A percentile compares a stretch with the other conserved stretches of the same genome.
Conservation (phyloP, 2,888 invertebrate species). For the Melieria crassipennis region DNA sequence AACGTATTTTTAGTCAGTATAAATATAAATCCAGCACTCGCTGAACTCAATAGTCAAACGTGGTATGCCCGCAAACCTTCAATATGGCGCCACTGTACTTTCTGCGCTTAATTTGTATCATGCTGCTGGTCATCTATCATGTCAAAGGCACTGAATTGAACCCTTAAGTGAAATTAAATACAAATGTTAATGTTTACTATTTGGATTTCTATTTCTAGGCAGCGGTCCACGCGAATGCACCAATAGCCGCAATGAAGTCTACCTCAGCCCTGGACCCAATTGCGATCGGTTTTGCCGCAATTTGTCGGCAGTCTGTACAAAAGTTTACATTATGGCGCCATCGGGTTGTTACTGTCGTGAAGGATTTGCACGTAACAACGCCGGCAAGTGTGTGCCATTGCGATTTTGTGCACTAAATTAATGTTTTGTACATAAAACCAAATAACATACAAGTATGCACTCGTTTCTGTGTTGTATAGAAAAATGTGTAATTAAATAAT, state of each 20-base stretch:
- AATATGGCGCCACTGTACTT: no score
- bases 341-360: slow-evolving; percentile 14
- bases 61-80: no score
- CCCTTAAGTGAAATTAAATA: neutral
- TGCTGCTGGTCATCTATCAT: no score
- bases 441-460: no score
- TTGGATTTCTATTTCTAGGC: neutral
- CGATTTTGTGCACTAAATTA: neutral
- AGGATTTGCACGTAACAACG: slow-evolving; percentile 14
- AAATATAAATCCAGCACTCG: no score
- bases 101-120: no score
- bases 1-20: no score
- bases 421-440: no score
- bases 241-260: slow-evolving; percentile 38
- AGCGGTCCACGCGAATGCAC: slow-evolving; percentile 1
- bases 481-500: neutral
- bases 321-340: slow-evolving; percentile 11
- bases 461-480: no score
- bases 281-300: slow-evolving; percentile 39
- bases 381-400: neutral
- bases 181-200: neutral
- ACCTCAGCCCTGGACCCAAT: slow-evolving; percentile 38
- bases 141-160: no score
- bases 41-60: no score
- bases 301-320: slow-evolving; percentile 33